Evolutionary conservation across 2,113 vertebrate genomes (phyloP), one percentile per base, ranked within the genome.

Genomic region (Eublepharis macularius): DNA sequence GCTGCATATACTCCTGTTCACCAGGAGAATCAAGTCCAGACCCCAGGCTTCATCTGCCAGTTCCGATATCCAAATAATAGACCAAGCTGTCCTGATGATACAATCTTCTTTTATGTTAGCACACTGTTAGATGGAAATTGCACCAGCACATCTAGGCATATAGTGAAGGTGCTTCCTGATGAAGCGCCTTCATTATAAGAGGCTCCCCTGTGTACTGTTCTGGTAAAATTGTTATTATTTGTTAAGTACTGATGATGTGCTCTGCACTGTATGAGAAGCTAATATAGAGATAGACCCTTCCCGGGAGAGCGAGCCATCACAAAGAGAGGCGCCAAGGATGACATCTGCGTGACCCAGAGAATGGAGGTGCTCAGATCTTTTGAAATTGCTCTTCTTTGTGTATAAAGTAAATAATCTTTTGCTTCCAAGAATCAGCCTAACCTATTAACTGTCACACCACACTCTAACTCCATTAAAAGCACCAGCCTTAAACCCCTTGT

Each of bases 161-260:
- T 60, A 92, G 81, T 45, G 34, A 91, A 92, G 84, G 69, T 91
- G 74, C 89, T 85, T 82, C 85, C 39, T 94, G 92, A 94, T 89
- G 93, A 93, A 95, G 83, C 89, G 73, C 83, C 86, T 92, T 94
- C 94, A 94, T 95, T 94, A 94, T 93, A 94, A 92, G 92, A 92
- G 45, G 76, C 82, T 94, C 94, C 92, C 92, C 80, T 34, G 57
- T 85, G 94, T 86, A 86, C 88, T 84, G 81, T 54, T 90, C 90
- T 92, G 92, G n/a, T 74, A 86, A 86, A 86, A 86, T 73, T 78
- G 86, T 93, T 92, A 94, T 83, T 79, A 87, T 87, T 87, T 87
- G 76, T 91, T 92, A 94, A 92, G 90, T 76, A 87, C 87, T 80
- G 87, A 82, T 87, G 91, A 90, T 13, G 72, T 86, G 89, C 84